A percentile compares a stretch with the other conserved stretches of the same genome.
phyloP scores from a whole-genome alignment of 2,888 invertebrate species.

The Crepidodera aurea region DNA sequence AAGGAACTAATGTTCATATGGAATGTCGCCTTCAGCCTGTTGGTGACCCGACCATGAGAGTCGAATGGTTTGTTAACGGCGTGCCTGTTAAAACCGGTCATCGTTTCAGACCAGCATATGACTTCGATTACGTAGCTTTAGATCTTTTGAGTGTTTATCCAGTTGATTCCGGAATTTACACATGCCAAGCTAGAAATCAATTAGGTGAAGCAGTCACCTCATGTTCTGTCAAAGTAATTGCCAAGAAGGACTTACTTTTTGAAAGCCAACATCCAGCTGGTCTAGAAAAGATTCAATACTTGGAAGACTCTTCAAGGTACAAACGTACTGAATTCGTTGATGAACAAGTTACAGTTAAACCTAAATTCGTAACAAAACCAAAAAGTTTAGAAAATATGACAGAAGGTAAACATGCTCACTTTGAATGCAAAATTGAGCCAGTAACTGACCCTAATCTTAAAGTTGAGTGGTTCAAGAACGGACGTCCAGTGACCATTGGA shows the following conservation, averaged over 20 bases:
- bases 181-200: slow-evolving; percentile 93
- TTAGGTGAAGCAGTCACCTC: slow-evolving; percentile 94
- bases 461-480: slow-evolving; percentile 97
- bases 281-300: slow-evolving; percentile 88
- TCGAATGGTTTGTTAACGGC: slow-evolving; percentile 97
- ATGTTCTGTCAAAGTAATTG: slow-evolving; percentile 87
- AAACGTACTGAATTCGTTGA: slow-evolving; percentile 83
- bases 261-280: slow-evolving; percentile 93
- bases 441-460: slow-evolving; percentile 95
- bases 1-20: slow-evolving; percentile 90
- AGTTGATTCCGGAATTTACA: slow-evolving; percentile 96
- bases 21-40: slow-evolving; percentile 92
- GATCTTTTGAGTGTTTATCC: slow-evolving; percentile 96
- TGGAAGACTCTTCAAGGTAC: slow-evolving; percentile 87
- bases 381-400: slow-evolving; percentile 85
- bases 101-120: slow-evolving; percentile 94
- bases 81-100: slow-evolving; percentile 90
- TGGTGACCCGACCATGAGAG: slow-evolving; percentile 89
- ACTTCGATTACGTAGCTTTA: slow-evolving; percentile 96
- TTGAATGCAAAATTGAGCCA: slow-evolving; percentile 97
- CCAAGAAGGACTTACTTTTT: slow-evolving; percentile 85
- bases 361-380: slow-evolving; percentile 86
- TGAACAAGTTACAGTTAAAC: slow-evolving; percentile 83
- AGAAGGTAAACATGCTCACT: slow-evolving; percentile 94
- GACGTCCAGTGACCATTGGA: slow-evolving; percentile 90